Evolutionary conservation across 2,797 vertebrate species (phyloP).

Genomic region (Hephaestus fuliginosus): DNA sequence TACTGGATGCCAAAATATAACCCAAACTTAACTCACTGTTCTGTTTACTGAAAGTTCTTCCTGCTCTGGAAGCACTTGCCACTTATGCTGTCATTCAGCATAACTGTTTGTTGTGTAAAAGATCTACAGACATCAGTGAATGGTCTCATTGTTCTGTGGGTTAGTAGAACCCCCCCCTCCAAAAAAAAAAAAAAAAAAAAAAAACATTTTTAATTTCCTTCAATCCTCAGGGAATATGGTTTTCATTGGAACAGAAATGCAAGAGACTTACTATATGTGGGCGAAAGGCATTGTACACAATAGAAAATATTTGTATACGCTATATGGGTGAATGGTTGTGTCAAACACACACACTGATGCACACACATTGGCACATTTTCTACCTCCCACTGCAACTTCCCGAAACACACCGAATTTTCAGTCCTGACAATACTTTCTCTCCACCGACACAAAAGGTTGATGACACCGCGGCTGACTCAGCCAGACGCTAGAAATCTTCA

Average conservation of each 20-base stretch:
- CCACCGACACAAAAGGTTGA: slow-evolving; percentile 70
- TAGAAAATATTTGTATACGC: slow-evolving; percentile 27
- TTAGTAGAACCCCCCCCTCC: neutral
- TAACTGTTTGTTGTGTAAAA: neutral
- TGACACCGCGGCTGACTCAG: slow-evolving; percentile 80
- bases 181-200: neutral
- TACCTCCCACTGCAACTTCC: slow-evolving; percentile 46
- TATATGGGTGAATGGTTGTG: slow-evolving; percentile 34
- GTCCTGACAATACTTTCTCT: slow-evolving; percentile 57
- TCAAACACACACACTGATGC: slow-evolving; percentile 25
- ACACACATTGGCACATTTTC: slow-evolving; percentile 33
- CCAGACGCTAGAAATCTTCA: slow-evolving; percentile 75
- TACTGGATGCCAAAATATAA: slow-evolving; percentile 6
- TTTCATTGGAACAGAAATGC: slow-evolving; percentile 14
- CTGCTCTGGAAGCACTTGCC: neutral
- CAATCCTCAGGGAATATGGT: slow-evolving; percentile 9
- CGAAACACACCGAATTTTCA: slow-evolving; percentile 36
- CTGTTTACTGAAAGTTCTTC: neutral
- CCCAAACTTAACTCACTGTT: neutral
- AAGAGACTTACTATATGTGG: slow-evolving; percentile 19
- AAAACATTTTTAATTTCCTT: slow-evolving; percentile 10
- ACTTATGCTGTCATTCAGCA: slow-evolving; percentile 18
- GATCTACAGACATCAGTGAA: neutral
- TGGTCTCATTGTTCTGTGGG: neutral
- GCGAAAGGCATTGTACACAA: slow-evolving; percentile 25